Base-by-base conservation (phyloP, 2,797 vertebrate species). In the Hoplostethus atlanticus region DNA sequence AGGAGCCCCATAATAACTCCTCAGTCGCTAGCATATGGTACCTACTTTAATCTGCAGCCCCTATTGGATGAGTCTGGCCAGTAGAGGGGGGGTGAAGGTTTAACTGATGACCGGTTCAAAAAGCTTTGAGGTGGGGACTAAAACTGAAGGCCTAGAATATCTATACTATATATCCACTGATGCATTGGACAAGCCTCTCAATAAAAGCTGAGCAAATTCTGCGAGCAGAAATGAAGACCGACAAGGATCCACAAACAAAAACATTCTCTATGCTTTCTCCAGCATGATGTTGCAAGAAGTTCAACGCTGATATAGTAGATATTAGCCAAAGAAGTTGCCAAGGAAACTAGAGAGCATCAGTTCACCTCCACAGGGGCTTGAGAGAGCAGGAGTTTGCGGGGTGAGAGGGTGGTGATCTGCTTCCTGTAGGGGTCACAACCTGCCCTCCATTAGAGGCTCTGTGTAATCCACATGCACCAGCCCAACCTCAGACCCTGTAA, bases 391-490 rank as follows among this genome's bases (percentile, higher is more conserved):
- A 59, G 72, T 84, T 81, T 71, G 81, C 71, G 50, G 63, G 59
- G 70, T 9, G 55, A 76, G 53, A 59, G 38, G 69, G n/a, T 16
- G 59, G 51, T 10, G 15, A 76, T 88, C 80, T 74, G 75, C 51
- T 77, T 74, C 51, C 61, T 79, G 64, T 56, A 4, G 3, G 71
- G 60, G 71, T 81, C 76, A 73, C 73, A 68, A 79, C 81, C 69
- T 57, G 64, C 67, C 59, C 3, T 70, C 84, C 81, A 87, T 88
- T 80, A 83, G 64, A 86, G 77, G 71, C 73, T 76, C 74, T 50
- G 40, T 75, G 53, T 90, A 90, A 89, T 92, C 87, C 81, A 66
- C 16, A 40, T 64, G 81, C 76, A 84, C 86, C 81, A 79, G 60
- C 61, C 77, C 67, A 51, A 56, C 73, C 51, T 71, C 71, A 80